Evolutionary conservation across 2,888 invertebrate species (phyloP).

Genomic region (Scaptomyza tumidula): DNA sequence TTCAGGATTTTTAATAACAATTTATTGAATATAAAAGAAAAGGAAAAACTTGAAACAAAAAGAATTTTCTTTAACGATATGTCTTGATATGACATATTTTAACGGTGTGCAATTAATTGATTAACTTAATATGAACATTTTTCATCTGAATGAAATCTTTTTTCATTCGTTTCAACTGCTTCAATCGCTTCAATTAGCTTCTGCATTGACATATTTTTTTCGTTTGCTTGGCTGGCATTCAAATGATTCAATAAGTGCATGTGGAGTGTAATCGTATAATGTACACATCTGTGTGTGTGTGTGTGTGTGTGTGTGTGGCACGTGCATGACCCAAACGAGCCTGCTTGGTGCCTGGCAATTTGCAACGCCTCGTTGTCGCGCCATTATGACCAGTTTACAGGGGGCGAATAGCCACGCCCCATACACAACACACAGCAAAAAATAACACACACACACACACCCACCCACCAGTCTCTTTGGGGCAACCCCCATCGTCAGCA

Average conservation of each 20-base stretch:
- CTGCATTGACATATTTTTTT: slow-evolving; percentile 21
- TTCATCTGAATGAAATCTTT: background rate
- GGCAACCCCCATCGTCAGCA: slow-evolving; percentile 1
- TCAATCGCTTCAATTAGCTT: slow-evolving; percentile 8
- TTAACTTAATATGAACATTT: background rate
- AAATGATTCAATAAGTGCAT: slow-evolving; percentile 43
- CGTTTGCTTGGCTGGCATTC: slow-evolving; percentile 35
- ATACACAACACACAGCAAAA: slow-evolving; percentile 20
- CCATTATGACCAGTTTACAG: slow-evolving; percentile 63
- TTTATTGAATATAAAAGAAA: too few species aligned
- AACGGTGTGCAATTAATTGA: background rate
- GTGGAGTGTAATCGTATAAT: slow-evolving; percentile 12
- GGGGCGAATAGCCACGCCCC: slow-evolving; percentile 44
- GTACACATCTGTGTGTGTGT: background rate
- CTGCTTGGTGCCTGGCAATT: slow-evolving; percentile 60
- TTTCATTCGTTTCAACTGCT: background rate
- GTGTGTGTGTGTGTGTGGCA: slow-evolving; percentile 29
- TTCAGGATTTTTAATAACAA: too few species aligned
- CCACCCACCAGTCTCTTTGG: slow-evolving; percentile 7
- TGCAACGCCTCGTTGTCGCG: slow-evolving; percentile 68
- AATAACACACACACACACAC: slow-evolving; percentile 5
- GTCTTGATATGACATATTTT: too few species aligned
- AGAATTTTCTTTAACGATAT: too few species aligned
- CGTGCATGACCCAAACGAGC: slow-evolving; percentile 59
- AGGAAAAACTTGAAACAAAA: too few species aligned